Evolutionary conservation across 2,797 vertebrate species (phyloP).

Genomic region (Semotilus atromaculatus): DNA sequence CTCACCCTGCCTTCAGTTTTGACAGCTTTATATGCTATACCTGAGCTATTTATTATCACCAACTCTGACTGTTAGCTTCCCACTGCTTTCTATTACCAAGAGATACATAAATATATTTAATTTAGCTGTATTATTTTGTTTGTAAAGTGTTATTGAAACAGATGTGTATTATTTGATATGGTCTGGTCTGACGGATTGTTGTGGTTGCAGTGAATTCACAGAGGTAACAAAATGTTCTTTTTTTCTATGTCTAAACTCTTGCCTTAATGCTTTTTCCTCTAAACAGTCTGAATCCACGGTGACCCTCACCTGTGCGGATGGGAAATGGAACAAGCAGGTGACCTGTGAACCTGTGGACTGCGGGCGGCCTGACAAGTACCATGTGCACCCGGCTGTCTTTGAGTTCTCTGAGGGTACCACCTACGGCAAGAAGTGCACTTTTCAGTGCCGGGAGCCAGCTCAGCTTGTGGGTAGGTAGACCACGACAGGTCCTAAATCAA

Average conservation of each 20-base stretch:
- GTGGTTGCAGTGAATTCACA: neutral
- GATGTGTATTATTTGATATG: constrained; percentile 34
- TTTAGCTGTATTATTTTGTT: constrained; percentile 28
- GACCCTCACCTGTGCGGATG: constrained; percentile 90
- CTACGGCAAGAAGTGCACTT: constrained; percentile 90
- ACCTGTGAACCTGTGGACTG: constrained; percentile 95
- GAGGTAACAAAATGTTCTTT: constrained; percentile 30
- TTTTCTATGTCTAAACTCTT: constrained; percentile 24
- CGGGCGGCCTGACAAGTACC: constrained; percentile 91
- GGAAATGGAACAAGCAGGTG: constrained; percentile 96
- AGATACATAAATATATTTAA: constrained; percentile 44
- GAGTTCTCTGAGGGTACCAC: constrained; percentile 92
- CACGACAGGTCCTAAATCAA: neutral
- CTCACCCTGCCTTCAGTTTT: constrained; percentile 40
- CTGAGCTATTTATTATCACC: constrained; percentile 44
- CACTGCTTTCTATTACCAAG: constrained; percentile 39
- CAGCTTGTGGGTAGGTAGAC: constrained; percentile 86
- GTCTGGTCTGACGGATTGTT: neutral
- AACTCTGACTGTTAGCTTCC: constrained; percentile 26
- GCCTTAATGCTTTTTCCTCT: constrained; percentile 6
- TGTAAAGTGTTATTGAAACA: constrained; percentile 4
- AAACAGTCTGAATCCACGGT: constrained; percentile 83
- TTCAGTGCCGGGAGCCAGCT: constrained; percentile 90
- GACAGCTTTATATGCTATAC: constrained; percentile 52
- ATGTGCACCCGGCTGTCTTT: constrained; percentile 91